Base-by-base conservation (phyloP, 2,113 vertebrate species). In the Percina caprodes region DNA sequence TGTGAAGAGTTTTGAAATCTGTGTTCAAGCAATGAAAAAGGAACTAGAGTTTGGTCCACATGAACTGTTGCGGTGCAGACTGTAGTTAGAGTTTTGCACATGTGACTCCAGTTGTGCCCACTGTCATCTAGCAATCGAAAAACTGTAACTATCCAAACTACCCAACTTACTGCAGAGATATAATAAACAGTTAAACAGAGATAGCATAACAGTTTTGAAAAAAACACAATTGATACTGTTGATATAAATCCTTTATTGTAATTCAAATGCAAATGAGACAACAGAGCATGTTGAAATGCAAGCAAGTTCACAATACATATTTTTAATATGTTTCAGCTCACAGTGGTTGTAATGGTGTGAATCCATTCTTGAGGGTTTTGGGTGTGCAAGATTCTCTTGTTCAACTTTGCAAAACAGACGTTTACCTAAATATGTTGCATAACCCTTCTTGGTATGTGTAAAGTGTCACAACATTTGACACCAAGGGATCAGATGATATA, bases 171-270 rank as follows among this genome's bases (percentile, higher is more conserved):
- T 42, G 65, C 35, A 18, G 48, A 39, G 12, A 56, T 21, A 33
- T 23, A 2, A 21, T 45, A 26, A n/a, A 68, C 21, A 15, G 16
- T n/a, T 12, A 18, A 5, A 5, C 2, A 30, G 6, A 49, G 3
- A 52, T 10, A 54, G 39, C 7, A 24, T 18, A 42, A 11, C 5
- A 23, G 4, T 45, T 23, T 21, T 9, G 2, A 77, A 15, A 45
- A 62, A 63, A 76, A 49, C 51, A 67, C 15, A 14, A 12, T 1
- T 58, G 33, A 68, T 23, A 62, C 10, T 21, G 19, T 80, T 82
- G 55, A 86, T 84, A 78, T 51, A 84, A 89, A 91, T 68, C 30
- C 54, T 91, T 92, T 92, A 84, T 90, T 88, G 69, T 54, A 70
- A 72, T 77, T 83, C 13, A 88, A 84, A 84, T 76, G 68, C 54